A percentile compares a stretch with the other conserved stretches of the same genome.
These are phyloP conservation scores for Ellobium chinense DNA, from an alignment of 2,888 invertebrate genomes.

Conservation along the genomic window DNA sequence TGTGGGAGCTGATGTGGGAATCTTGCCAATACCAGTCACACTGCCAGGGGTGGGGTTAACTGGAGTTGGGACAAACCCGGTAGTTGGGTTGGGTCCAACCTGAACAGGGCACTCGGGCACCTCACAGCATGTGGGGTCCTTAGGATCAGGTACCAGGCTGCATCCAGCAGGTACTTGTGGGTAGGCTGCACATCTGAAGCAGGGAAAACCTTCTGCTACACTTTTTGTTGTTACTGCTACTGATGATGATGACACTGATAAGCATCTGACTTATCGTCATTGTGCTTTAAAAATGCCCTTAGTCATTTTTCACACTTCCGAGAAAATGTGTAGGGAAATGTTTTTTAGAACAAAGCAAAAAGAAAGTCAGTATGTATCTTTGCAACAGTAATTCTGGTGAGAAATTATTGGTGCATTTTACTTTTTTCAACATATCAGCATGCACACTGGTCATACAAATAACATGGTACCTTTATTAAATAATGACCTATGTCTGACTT, in stretches of 20 bases:
- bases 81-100: not conserved
- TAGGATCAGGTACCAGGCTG: conserved; percentile 55
- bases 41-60: conserved; percentile 13
- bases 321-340: too few relatives aligned
- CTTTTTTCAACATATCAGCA: too few relatives aligned
- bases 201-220: not conserved
- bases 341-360: too few relatives aligned
- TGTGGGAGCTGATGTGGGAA: conserved; percentile 31
- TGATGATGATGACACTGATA: not conserved
- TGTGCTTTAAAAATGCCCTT: too few relatives aligned
- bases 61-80: not conserved
- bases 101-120: conserved; percentile 54
- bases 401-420: too few relatives aligned
- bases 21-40: conserved; percentile 26
- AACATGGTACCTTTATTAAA: too few relatives aligned
- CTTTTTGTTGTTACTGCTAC: too few relatives aligned
- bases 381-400: too few relatives aligned
- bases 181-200: conserved; percentile 59
- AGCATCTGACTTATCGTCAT: not conserved
- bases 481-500: too few relatives aligned
- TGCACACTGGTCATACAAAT: too few relatives aligned
- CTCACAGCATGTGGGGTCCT: conserved; percentile 65
- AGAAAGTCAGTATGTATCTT: too few relatives aligned
- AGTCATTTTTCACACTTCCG: too few relatives aligned
- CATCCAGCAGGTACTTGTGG: conserved; percentile 59